Evolutionary conservation across 2,888 invertebrate species (phyloP), one percentile per base, ranked within the genome.

Genomic region (Didymodactylos carnosus): DNA sequence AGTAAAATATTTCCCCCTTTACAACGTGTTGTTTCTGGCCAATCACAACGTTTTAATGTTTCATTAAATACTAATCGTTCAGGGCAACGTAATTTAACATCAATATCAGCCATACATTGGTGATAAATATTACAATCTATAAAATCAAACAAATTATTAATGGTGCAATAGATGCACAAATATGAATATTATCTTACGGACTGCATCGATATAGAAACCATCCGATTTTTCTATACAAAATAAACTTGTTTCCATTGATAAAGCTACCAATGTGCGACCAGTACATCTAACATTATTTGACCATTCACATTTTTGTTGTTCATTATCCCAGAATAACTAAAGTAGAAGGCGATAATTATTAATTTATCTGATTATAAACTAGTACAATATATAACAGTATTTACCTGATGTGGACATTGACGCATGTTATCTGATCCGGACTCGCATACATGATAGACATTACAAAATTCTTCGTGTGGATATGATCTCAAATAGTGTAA

Each of bases 321-420:
- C 71, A 25, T 51, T 49, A 51, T 75, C 72, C 72, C 72, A 75
- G 25, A 75, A 72, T 39, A 75, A 70, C 49, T n/a, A n/a, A n/a
- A n/a, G n/a, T n/a, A n/a, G n/a, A n/a, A n/a, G n/a, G n/a, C n/a
- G n/a, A n/a, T n/a, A n/a, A n/a, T n/a, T n/a, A n/a, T n/a, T n/a
- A n/a, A n/a, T n/a, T n/a, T n/a, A n/a, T n/a, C n/a, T n/a, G n/a
- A n/a, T n/a, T n/a, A n/a, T n/a, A n/a, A n/a, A n/a, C n/a, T n/a
- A n/a, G n/a, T n/a, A n/a, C n/a, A n/a, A n/a, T n/a, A n/a, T n/a
- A n/a, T n/a, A n/a, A n/a, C n/a, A n/a, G n/a, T n/a, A n/a, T n/a
- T n/a, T n/a, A n/a, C n/a, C n/a, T 72, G 75, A 72, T 75, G 72
- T 23, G 75, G 72, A 75, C 75, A 75, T 46, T 72, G 75, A 29